Evolutionary conservation across 2,888 invertebrate species (phyloP), one percentile per base, ranked within the genome.

Genomic region (Nephrocerus scutellatus): DNA sequence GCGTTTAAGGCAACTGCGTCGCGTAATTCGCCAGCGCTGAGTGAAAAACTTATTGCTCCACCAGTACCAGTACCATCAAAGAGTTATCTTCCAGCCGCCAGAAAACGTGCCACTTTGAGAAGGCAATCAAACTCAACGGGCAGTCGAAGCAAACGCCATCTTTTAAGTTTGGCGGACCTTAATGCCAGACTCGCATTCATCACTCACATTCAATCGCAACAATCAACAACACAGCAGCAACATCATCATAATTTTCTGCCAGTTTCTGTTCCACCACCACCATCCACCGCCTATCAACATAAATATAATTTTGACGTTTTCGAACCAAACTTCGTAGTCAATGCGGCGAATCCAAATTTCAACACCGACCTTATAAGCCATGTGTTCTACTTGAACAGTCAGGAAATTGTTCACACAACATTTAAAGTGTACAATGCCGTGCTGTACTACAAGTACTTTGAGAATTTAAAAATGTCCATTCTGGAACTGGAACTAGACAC

Each of bases 401-500:
- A 73, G 46, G 72, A 73, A 30, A 60, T 66, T 24, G 63, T 70
- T 42, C 72, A 77, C 65, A 75, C 80, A 32, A 74, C 76, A 43
- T 82, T 79, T 57, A 82, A 85, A 72, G 77, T 78, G 20, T 87
- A 86, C 66, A 82, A 86, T 44, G 78, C 85, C 0, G 76, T 84
- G 25, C 68, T 88, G 41, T 86, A 85, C 35, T 84, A 80, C 62
- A 80, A 79, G 22, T 84, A 81, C 59, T 74, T 86, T 20, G 79
- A 82, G 3, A 75, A 79, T 49, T 63, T 88, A 48, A 77, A 82
- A 53, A 78, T 85, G 8, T 73, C 80, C 29, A 82, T 81, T 3
- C 69, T 88, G 35, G 81, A 84, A 47, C 74, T 88, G 56, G 87
- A 88, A 9, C 63, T 89, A 36, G 87, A 89, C 60, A 86, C 85